Conservation (phyloP, 2,113 vertebrate species). For the Lepisosteus oculatus region DNA sequence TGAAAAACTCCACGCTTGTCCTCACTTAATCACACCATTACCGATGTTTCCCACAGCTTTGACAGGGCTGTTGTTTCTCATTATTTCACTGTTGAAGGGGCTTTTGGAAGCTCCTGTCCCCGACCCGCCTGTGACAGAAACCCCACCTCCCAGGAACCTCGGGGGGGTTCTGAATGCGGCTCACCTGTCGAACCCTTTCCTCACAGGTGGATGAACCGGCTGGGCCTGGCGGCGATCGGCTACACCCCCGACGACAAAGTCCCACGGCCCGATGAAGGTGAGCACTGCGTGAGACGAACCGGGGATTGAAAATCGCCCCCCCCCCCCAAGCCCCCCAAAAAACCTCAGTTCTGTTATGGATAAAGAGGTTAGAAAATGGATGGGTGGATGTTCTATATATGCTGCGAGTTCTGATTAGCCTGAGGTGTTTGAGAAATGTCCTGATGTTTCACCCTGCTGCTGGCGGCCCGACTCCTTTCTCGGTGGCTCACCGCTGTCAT, state of each 20-base stretch:
- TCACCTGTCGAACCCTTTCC: slow-evolving; percentile 2
- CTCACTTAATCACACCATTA: too few species aligned
- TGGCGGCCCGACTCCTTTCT: too few species aligned
- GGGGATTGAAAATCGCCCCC: too few species aligned
- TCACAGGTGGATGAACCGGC: slow-evolving; percentile 87
- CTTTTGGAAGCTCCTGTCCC: slow-evolving; percentile 9
- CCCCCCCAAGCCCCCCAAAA: too few species aligned
- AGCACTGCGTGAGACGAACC: slow-evolving; percentile 13
- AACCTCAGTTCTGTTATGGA: not conserved
- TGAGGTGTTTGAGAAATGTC: not conserved
- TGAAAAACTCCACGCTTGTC: too few species aligned
- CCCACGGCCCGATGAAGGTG: slow-evolving; percentile 86
- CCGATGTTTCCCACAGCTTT: too few species aligned
- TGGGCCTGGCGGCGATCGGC: slow-evolving; percentile 84
- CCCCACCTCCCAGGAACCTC: too few species aligned
- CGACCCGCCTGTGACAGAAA: not conserved
- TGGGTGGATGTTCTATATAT: not conserved
- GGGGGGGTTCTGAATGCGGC: too few species aligned
- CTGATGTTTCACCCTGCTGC: too few species aligned
- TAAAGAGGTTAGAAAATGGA: not conserved
- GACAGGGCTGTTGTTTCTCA: too few species aligned
- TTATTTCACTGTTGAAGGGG: too few species aligned
- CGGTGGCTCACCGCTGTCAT: not conserved
- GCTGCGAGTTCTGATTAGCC: not conserved
- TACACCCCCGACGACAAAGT: slow-evolving; percentile 91